Conservation (phyloP, 2,113 vertebrate species). For the Heterochromis multidens region DNA sequence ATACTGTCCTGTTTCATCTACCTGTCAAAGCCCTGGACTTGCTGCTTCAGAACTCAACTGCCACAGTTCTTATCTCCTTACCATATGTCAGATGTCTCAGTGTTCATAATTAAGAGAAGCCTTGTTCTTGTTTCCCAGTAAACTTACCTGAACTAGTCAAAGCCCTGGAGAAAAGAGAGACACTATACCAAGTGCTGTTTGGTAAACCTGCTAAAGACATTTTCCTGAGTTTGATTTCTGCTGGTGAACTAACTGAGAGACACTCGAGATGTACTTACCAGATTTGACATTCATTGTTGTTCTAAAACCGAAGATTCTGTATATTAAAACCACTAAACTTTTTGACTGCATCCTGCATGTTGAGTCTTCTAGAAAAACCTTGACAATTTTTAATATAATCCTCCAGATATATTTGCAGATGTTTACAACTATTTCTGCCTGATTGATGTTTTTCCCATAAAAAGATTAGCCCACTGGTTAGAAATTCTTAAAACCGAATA, state of each 20-base stretch:
- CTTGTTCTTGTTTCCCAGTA: not conserved
- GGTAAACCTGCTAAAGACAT: not conserved
- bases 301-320: not conserved
- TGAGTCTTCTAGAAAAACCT: not conserved
- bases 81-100: not conserved
- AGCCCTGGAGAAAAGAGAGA: not conserved
- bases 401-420: not conserved
- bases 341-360: not conserved
- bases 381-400: accelerated
- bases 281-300: not conserved
- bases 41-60: not conserved
- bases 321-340: accelerated
- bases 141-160: not conserved
- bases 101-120: too few relatives aligned
- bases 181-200: not conserved
- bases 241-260: not conserved
- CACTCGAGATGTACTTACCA: not conserved
- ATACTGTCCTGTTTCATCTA: not conserved
- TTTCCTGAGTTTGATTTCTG: not conserved
- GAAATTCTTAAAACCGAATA: too few relatives aligned
- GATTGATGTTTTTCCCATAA: too few relatives aligned
- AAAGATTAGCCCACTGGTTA: too few relatives aligned
- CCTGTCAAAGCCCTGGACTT: not conserved
- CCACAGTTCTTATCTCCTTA: not conserved
- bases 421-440: not conserved